phyloP scores from a whole-genome alignment of 2,113 vertebrate genomes.

The Pseudopodoces humilis region DNA sequence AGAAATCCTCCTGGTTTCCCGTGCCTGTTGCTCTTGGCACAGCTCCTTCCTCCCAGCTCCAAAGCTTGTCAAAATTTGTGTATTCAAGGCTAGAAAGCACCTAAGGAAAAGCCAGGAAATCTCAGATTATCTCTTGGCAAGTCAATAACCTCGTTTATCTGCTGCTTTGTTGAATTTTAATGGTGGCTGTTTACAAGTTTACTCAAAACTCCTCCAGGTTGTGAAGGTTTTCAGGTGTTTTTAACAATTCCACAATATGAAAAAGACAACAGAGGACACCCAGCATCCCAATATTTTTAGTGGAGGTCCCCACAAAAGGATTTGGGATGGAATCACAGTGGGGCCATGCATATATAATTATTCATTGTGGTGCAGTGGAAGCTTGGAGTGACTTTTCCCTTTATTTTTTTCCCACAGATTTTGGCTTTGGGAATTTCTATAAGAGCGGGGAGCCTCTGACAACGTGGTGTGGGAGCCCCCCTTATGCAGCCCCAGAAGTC shows the following conservation, averaged over 20 bases:
- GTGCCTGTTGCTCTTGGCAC: slow-evolving; percentile 18
- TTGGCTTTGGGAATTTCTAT: slow-evolving; percentile 99
- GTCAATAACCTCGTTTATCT: neutral
- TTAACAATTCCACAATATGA: neutral
- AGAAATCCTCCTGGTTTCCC: neutral
- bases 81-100: neutral
- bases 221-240: neutral
- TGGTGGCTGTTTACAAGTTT: neutral
- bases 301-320: neutral
- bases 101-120: neutral
- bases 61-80: neutral
- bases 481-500: slow-evolving; percentile 95
- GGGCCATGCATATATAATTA: fast-evolving
- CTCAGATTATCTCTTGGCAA: neutral
- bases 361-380: neutral
- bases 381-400: slow-evolving; percentile 28
- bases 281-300: neutral
- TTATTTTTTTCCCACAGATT: slow-evolving; percentile 79
- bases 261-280: neutral
- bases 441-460: slow-evolving; percentile 90
- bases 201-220: neutral
- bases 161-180: neutral
- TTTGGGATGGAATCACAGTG: neutral
- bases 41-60: neutral
- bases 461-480: slow-evolving; percentile 97